Evolutionary conservation across 2,797 vertebrate species (phyloP).

Genomic region (Mormyrus hasselquistii): DNA sequence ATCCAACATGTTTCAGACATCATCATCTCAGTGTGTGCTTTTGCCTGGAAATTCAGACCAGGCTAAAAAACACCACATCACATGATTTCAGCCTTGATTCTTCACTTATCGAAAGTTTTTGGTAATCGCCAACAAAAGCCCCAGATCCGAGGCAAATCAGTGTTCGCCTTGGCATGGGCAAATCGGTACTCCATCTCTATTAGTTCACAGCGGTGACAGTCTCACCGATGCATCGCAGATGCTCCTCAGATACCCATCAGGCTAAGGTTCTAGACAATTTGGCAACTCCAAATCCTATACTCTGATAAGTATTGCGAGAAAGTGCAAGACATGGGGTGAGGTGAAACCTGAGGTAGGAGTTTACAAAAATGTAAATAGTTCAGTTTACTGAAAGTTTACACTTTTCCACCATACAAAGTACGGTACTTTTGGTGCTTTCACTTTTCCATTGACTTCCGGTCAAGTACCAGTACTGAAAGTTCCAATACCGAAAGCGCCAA

Average conservation of each 20-base stretch:
- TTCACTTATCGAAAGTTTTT: not conserved
- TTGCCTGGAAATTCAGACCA: not conserved
- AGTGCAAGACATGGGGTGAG: not conserved
- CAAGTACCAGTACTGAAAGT: too few species aligned
- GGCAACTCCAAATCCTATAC: not conserved
- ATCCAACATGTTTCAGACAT: not conserved
- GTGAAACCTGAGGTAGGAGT: not conserved
- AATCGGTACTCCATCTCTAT: not conserved
- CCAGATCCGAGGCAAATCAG: not conserved
- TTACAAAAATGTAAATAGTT: not conserved
- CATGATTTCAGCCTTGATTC: not conserved
- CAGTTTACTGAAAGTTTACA: not conserved
- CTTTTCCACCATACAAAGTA: too few species aligned
- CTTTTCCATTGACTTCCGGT: too few species aligned
- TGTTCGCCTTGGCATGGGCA: not conserved
- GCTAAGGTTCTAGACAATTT: not conserved
- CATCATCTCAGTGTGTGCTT: not conserved
- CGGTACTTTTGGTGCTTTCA: too few species aligned
- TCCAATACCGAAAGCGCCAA: too few species aligned
- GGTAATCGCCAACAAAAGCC: not conserved
- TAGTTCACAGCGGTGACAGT: not conserved
- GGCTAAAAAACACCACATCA: not conserved
- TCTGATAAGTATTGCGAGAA: not conserved
- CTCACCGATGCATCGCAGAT: not conserved
- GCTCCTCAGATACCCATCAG: not conserved